Conservation (phyloP, 2,888 invertebrate species). For the Ecliptopera silaceata region DNA sequence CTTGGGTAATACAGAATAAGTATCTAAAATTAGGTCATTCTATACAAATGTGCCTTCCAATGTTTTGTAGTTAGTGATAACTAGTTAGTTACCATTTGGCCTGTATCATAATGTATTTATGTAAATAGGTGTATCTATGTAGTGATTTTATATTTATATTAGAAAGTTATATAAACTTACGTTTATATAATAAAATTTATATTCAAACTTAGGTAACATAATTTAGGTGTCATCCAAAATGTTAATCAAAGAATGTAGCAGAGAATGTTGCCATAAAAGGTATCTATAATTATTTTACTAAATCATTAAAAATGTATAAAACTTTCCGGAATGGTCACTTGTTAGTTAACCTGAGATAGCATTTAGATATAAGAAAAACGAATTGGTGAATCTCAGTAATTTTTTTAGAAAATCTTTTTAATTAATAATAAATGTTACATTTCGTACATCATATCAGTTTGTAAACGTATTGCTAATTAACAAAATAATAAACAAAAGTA, state of each 20-base stretch:
- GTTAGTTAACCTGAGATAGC: not conserved
- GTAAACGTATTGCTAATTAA: constrained; percentile 1
- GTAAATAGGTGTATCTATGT: constrained; percentile 47
- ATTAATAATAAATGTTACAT: constrained; percentile 14
- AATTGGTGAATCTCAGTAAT: constrained; percentile 25
- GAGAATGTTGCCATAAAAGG: constrained; percentile 7
- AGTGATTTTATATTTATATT: constrained; percentile 27
- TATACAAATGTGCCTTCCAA: constrained; percentile 79
- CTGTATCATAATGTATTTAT: constrained; percentile 60
- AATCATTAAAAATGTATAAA: not conserved
- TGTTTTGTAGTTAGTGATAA: constrained; percentile 66
- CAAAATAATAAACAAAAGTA: not conserved
- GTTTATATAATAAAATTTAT: constrained; percentile 4
- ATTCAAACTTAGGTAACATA: not conserved
- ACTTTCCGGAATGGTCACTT: not conserved
- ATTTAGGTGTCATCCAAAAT: not conserved
- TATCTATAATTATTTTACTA: not conserved
- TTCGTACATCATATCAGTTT: constrained; percentile 23
- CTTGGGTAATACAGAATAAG: constrained; percentile 19
- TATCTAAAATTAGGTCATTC: constrained; percentile 62
- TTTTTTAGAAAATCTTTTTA: constrained; percentile 29
- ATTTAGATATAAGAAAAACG: constrained; percentile 22
- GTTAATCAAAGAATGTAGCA: not conserved
- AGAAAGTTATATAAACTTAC: constrained; percentile 1
- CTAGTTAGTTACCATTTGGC: constrained; percentile 64